Evolutionary conservation across 2,888 invertebrate genomes (phyloP), one percentile per base, ranked within the genome.

Genomic region (Tryphoninae sp.): DNA sequence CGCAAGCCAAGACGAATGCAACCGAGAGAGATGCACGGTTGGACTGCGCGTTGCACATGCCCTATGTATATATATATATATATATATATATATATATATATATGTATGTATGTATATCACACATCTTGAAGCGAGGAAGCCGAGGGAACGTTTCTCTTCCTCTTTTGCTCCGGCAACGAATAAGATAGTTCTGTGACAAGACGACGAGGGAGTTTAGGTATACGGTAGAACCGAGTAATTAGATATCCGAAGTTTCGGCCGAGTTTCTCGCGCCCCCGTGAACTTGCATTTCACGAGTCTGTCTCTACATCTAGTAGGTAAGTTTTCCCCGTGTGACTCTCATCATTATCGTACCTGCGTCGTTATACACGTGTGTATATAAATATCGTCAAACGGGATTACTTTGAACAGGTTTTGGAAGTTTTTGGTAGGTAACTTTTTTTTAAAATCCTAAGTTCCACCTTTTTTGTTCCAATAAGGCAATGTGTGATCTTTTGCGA

Each of bases 231-330:
- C 86, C 88, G 87, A 89, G 89, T 91, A 91, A 91, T 91, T 91
- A 90, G 90, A 90, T 89, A 45, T 55, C 55, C 90, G 88, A 90
- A 91, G 90, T 91, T 91, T 90, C 87, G 88, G 86, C 84, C 83
- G 86, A 88, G 87, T 89, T 33, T 88, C 81, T 84, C 81, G 79
- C 78, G 81, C 78, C 82, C 82, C 79, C 62, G 53, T 76, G 78
- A 82, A 75, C 78, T 82, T 79, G 40, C 40, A 45, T 42, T 49
- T 42, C 51, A 72, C 58, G 72, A 42, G 19, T 45, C 58, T 67
- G 71, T 40, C 69, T 22, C 40, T 71, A 33, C 33, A 33, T 33
- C 33, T 7, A 33, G 33, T 33, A 33, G 6, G 33, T 33, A 33
- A 33, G 33, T 33, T 33, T 33, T 6, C 33, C 1, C 33, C 33